Evolutionary conservation across 2,888 invertebrate species (phyloP).

Genomic region (Hirtodrosophila duncani): DNA sequence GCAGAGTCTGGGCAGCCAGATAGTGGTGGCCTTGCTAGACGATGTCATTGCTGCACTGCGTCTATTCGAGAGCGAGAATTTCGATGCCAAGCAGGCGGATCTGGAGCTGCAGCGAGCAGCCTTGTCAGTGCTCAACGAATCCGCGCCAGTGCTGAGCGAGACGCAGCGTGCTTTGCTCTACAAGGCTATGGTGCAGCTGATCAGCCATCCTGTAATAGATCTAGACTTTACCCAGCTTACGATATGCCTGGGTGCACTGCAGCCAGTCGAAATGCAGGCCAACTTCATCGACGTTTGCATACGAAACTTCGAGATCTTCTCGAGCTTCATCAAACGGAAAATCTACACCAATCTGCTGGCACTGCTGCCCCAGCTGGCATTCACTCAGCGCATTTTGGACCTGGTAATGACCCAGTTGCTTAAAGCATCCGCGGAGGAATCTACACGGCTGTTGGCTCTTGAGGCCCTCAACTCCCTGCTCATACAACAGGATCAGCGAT

Average conservation of each 20-base stretch:
- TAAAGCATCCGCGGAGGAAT: conserved; percentile 32
- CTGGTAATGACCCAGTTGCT: conserved; percentile 68
- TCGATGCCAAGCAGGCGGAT: conserved; percentile 49
- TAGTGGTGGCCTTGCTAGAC: conserved; percentile 60
- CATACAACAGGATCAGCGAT: conserved; percentile 56
- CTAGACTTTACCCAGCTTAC: conserved; percentile 60
- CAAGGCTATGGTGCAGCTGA: conserved; percentile 61
- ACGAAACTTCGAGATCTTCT: conserved; percentile 60
- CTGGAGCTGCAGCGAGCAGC: conserved; percentile 68
- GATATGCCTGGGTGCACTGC: conserved; percentile 64
- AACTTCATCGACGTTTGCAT: conserved; percentile 70
- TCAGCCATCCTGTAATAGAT: conserved; percentile 64
- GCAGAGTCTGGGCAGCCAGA: conserved; percentile 78
- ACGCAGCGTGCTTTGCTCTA: conserved; percentile 69
- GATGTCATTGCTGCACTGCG: conserved; percentile 62
- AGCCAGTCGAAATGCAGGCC: conserved; percentile 72
- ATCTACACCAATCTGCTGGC: conserved; percentile 68
- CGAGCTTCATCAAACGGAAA: conserved; percentile 70
- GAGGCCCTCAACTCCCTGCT: conserved; percentile 68
- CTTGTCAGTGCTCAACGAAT: conserved; percentile 62
- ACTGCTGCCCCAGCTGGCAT: conserved; percentile 70
- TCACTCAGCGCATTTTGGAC: conserved; percentile 66
- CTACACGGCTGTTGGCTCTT: conserved; percentile 65
- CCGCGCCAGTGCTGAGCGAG: conserved; percentile 63
- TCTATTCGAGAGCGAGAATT: conserved; percentile 44